phyloP scores from a whole-genome alignment of 2,113 vertebrate species.

The Podiceps cristatus region DNA sequence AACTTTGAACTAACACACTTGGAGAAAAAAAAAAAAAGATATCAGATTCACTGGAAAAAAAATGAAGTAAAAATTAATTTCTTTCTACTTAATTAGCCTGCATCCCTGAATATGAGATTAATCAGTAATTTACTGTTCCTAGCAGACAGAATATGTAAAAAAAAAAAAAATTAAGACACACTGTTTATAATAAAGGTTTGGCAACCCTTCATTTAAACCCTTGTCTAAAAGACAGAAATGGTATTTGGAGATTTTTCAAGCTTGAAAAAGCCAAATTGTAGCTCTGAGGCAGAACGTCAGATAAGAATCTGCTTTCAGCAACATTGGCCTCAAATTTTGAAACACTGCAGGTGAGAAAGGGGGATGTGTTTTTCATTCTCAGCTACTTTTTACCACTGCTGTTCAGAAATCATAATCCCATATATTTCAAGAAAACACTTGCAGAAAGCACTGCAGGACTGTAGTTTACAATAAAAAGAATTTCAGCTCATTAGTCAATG shows the following conservation, averaged over 20 bases:
- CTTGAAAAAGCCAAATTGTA: background rate
- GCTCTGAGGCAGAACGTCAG: background rate
- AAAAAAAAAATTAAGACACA: background rate
- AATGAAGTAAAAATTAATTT: background rate
- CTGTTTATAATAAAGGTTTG: background rate
- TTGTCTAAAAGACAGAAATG: background rate
- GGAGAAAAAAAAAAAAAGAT: background rate
- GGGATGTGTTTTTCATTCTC: background rate
- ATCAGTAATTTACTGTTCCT: background rate
- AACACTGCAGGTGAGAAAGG: background rate
- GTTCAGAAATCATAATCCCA: background rate
- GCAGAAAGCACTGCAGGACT: background rate
- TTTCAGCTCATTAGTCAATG: background rate
- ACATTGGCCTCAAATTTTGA: background rate
- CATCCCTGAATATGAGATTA: background rate
- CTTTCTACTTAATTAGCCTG: background rate
- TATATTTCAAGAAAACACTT: background rate
- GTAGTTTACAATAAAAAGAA: background rate
- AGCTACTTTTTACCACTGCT: background rate
- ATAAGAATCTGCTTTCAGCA: background rate
- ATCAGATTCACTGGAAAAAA: background rate
- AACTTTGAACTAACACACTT: background rate
- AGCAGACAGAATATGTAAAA: background rate
- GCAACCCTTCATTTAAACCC: background rate
- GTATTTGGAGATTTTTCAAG: background rate